Base-by-base conservation (phyloP, 2,797 vertebrate genomes). In the Lindbergichthys nudifrons region DNA sequence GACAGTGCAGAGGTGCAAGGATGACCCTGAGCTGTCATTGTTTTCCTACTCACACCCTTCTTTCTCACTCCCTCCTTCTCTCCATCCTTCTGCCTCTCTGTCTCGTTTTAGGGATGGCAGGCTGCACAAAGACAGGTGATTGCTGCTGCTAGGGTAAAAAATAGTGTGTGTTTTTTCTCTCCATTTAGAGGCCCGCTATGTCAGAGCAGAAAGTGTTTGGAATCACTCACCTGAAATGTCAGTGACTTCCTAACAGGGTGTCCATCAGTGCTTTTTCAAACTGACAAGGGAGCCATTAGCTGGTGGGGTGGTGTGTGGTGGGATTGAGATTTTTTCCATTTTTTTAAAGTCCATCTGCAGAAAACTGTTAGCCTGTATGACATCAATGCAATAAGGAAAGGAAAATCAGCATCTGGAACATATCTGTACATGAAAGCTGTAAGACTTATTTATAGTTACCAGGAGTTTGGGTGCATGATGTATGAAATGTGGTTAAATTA, bases 11-110 rank as follows among this genome's bases (percentile, higher is more conserved):
- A 86, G 82, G 85, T 86, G 89, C 51, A n/a, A 65, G 46, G 52
- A 77, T 86, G 87, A 92, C 92, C 92, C 90, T 85, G 84, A 91
- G 86, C 88, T 89, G 89, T 92, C 91, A 91, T 88, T 91, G 91
- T 92, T 89, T 85, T 79, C 62, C 72, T 53, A 43, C 74, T 56
- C 69, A 77, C 46, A 41, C 66, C 66, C 60, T 80, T 80, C 64
- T 62, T 70, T 70, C 63, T 70, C 30, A 15, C 70, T 58, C 59
- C 21, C 52, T 79, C 62, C 43, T 32, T 57, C 54, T 63, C 32
- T 65, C 48, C 19, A 18, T 77, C 59, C 36, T 41, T 74, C 65
- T 60, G 56, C 36, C 23, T 54, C 53, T 57, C 65, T 72, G 61
- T 70, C 77, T 46, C 50, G 77, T 83, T 77, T 89, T 56, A 32